Percentiles rank a stretch among this genome's conserved stretches.
Conservation (phyloP, 2,888 invertebrate species). For the Spisula solida region DNA sequence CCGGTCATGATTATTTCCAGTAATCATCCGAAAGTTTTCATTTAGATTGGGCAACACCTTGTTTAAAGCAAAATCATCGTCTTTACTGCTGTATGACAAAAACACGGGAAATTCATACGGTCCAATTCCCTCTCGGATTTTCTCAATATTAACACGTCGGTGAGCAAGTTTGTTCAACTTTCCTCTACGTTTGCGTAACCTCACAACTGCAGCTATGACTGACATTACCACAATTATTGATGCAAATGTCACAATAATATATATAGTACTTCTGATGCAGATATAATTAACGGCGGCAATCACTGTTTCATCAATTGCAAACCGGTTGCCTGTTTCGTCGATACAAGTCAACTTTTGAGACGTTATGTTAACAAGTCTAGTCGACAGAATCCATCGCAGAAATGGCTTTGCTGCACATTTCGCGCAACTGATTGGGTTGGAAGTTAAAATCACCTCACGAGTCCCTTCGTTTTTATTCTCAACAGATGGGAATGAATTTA, state of each 20-base stretch:
- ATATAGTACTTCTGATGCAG: background rate
- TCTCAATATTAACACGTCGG: background rate
- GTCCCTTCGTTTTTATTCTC: no score
- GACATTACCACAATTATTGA: background rate
- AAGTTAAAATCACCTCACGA: background rate
- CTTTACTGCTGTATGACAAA: constrained; percentile 7
- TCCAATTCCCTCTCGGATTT: background rate
- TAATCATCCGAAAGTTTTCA: background rate
- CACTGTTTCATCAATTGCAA: background rate
- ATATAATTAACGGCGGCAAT: background rate
- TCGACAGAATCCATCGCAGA: background rate
- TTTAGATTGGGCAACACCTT: background rate
- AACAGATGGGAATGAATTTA: background rate
- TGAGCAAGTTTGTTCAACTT: background rate
- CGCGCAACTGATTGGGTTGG: constrained; percentile 18
- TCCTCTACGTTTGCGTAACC: background rate
- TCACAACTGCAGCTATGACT: background rate
- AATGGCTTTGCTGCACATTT: background rate
- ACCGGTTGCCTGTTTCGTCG: background rate
- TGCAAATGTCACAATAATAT: background rate
- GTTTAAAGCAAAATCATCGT: background rate
- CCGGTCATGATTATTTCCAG: background rate
- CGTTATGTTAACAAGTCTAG: background rate
- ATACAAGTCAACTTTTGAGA: background rate
- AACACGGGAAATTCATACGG: constrained; percentile 23